A percentile compares a stretch with the other conserved stretches of the same genome.
Evolutionary conservation across 2,797 vertebrate species (phyloP).

Genomic region (Leucoraja ocellata): DNA sequence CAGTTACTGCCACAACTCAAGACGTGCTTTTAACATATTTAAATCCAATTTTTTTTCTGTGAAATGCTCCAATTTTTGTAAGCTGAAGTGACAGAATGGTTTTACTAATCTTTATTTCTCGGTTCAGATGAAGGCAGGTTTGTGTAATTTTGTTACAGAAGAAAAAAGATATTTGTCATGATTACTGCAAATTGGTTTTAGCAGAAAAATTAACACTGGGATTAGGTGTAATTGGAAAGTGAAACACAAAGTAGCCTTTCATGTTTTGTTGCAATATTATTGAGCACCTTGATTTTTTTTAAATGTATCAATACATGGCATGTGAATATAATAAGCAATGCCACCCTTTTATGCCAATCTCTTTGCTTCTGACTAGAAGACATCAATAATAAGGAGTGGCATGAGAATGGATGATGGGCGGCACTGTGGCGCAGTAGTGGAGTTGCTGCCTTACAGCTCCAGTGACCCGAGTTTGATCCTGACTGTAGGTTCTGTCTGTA

Average conservation of each 20-base stretch:
- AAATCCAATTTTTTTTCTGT: background rate
- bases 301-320: no score
- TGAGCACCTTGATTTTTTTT: no score
- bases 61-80: background rate
- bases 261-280: background rate
- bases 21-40: background rate
- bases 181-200: slow-evolving; percentile 10
- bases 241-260: background rate
- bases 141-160: background rate
- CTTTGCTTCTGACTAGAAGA: no score
- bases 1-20: background rate
- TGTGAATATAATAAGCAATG: no score
- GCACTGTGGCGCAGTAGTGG: no score
- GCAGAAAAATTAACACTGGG: background rate
- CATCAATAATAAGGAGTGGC: no score
- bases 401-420: no score
- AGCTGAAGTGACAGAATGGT: background rate
- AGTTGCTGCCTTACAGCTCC: no score
- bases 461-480: no score
- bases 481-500: no score
- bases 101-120: background rate
- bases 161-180: background rate
- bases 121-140: background rate
- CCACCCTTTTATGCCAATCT: no score
- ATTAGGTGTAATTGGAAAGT: background rate